Evolutionary conservation across 2,888 invertebrate genomes (phyloP).

Genomic region (Coenonympha glycerion): DNA sequence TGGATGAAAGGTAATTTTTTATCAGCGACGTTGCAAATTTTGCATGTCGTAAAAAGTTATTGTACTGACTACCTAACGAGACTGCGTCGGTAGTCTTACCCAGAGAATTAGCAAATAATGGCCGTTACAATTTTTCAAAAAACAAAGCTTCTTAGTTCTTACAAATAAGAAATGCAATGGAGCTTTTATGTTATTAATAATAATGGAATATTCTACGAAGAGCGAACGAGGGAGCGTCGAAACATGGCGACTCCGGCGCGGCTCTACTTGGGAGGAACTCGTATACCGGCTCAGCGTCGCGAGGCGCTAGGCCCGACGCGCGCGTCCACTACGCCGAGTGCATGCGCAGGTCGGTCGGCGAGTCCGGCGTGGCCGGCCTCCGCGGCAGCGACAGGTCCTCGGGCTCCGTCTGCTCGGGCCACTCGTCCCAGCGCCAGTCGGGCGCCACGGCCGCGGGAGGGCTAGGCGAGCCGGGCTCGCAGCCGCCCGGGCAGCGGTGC

Average conservation of each 20-base stretch:
- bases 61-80: slow-evolving; percentile 58
- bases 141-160: slow-evolving; percentile 30
- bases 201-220: slow-evolving; percentile 10
- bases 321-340: slow-evolving; percentile 66
- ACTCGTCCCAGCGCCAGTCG: slow-evolving; percentile 69
- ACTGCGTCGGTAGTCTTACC: slow-evolving; percentile 50
- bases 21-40: slow-evolving; percentile 55
- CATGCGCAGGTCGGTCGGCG: slow-evolving; percentile 70
- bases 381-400: slow-evolving; percentile 88
- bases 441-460: slow-evolving; percentile 63
- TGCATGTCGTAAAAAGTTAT: slow-evolving; percentile 49
- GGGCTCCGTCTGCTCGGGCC: slow-evolving; percentile 92
- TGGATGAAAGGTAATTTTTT: slow-evolving; percentile 56
- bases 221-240: slow-evolving; percentile 28
- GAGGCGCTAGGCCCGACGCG: slow-evolving; percentile 41
- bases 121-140: slow-evolving; percentile 39
- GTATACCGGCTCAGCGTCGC: slow-evolving; percentile 79
- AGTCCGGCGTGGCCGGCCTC: slow-evolving; percentile 68
- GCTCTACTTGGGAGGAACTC: slow-evolving; percentile 82
- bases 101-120: slow-evolving; percentile 44
- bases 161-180: slow-evolving; percentile 20
- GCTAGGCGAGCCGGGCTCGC: slow-evolving; percentile 60
- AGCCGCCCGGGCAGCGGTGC: slow-evolving; percentile 82
- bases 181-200: slow-evolving; percentile 12
- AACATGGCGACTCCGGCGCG: slow-evolving; percentile 34